Conservation (phyloP, 2,797 vertebrate species). For the Buceros bicornis region DNA sequence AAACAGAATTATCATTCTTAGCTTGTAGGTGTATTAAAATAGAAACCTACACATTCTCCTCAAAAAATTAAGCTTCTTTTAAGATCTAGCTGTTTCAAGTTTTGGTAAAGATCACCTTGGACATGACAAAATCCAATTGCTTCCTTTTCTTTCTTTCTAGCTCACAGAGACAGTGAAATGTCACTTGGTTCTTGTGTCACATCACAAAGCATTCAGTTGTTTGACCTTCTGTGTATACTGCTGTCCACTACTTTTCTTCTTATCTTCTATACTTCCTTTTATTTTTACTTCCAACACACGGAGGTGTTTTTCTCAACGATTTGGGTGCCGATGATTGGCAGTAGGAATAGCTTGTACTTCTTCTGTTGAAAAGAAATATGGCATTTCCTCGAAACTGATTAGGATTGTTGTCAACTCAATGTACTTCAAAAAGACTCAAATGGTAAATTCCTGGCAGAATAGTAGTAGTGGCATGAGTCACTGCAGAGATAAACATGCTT, state of each 20-base stretch:
- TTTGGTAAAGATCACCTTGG: not conserved
- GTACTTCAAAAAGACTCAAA: not conserved
- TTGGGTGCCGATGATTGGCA: not conserved
- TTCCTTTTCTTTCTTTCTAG: not conserved
- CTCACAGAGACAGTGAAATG: constrained; percentile 26
- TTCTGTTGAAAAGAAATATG: constrained; percentile 18
- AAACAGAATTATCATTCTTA: not conserved
- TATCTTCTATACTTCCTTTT: not conserved
- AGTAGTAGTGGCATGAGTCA: not conserved
- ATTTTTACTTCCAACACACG: constrained; percentile 4
- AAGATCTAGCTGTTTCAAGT: not conserved
- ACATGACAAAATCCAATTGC: not conserved
- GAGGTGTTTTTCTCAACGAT: not conserved
- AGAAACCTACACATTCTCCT: not conserved
- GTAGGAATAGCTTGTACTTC: not conserved
- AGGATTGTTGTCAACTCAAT: constrained; percentile 21
- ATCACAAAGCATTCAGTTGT: constrained; percentile 17
- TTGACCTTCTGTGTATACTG: not conserved
- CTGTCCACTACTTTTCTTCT: not conserved
- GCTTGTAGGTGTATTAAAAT: not conserved
- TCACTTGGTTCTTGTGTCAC: constrained; percentile 5
- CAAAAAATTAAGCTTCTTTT: not conserved
- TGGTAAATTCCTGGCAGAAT: constrained; percentile 9
- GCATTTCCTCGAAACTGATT: constrained; percentile 30
- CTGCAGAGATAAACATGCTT: not conserved